Percentiles rank a stretch among this genome's conserved stretches.
Conservation (phyloP, 2,888 invertebrate genomes). For the Drosophila mulleri region DNA sequence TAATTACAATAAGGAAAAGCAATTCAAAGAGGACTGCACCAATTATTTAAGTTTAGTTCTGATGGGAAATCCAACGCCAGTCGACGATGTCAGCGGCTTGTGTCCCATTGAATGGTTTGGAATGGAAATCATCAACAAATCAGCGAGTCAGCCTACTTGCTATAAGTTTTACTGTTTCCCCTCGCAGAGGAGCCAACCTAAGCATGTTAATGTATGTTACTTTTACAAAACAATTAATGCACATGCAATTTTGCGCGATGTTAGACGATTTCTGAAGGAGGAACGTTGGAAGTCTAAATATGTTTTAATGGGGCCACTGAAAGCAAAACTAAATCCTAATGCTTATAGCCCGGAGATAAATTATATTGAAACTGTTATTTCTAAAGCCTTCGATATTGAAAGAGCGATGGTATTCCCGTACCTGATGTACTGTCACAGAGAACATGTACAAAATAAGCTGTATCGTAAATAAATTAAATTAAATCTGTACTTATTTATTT, state of each 20-base stretch:
- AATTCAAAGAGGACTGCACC: neutral
- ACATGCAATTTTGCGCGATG: slow-evolving; percentile 1
- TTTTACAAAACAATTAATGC: slow-evolving; percentile 4
- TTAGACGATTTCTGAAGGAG: neutral
- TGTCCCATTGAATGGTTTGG: slow-evolving; percentile 13
- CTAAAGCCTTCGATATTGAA: neutral
- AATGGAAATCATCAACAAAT: neutral
- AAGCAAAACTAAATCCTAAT: neutral
- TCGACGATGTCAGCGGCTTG: slow-evolving; percentile 22
- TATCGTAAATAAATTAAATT: neutral
- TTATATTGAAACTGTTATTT: neutral
- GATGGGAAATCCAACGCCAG: slow-evolving; percentile 4
- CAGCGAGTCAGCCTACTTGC: slow-evolving; percentile 14
- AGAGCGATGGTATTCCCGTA: neutral
- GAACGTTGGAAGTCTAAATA: neutral
- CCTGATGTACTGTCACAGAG: neutral
- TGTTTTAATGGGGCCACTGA: neutral
- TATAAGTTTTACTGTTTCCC: slow-evolving; percentile 21
- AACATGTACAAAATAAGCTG: neutral
- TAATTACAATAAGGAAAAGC: too few species aligned
- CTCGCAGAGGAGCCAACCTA: neutral
- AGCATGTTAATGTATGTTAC: neutral
- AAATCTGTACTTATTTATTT: too few species aligned
- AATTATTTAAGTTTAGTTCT: slow-evolving; percentile 16
- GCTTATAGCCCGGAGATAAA: neutral